phyloP scores from a whole-genome alignment of 2,113 vertebrate species.

The Macquaria australasica region DNA sequence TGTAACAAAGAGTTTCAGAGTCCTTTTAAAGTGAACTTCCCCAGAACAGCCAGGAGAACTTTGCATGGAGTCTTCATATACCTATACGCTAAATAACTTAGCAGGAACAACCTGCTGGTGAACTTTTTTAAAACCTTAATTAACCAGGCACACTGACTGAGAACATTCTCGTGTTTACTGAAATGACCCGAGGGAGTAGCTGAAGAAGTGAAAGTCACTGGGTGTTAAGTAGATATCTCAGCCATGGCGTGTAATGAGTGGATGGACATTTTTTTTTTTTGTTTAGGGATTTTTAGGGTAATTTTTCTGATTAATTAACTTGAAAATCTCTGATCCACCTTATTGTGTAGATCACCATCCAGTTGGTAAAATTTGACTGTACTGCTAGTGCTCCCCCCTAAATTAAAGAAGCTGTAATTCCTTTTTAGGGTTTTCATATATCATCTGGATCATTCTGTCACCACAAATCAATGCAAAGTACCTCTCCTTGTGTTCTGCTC shows the following conservation, averaged over 20 bases:
- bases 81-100: constrained; percentile 20
- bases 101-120: constrained; percentile 67
- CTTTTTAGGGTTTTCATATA: constrained; percentile 1
- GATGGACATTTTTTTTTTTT: background rate
- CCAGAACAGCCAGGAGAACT: background rate
- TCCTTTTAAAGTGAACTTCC: constrained; percentile 13
- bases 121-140: constrained; percentile 60
- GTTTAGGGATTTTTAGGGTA: background rate
- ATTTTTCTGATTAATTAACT: background rate
- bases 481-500: constrained; percentile 21
- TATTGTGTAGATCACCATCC: background rate
- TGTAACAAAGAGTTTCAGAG: background rate
- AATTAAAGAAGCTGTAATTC: constrained; percentile 9
- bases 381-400: background rate
- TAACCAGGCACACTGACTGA: constrained; percentile 39
- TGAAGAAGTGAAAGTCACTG: constrained; percentile 17
- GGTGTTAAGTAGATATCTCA: constrained; percentile 18
- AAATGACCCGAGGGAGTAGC: constrained; percentile 50
- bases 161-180: constrained; percentile 45
- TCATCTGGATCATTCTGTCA: constrained; percentile 25
- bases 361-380: constrained; percentile 12
- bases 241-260: background rate
- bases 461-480: constrained; percentile 43
- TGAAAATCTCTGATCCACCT: background rate
- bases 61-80: constrained; percentile 7